phyloP scores from a whole-genome alignment of 1,140 invertebrate genomes.

The Eupristina koningsbergeri region DNA sequence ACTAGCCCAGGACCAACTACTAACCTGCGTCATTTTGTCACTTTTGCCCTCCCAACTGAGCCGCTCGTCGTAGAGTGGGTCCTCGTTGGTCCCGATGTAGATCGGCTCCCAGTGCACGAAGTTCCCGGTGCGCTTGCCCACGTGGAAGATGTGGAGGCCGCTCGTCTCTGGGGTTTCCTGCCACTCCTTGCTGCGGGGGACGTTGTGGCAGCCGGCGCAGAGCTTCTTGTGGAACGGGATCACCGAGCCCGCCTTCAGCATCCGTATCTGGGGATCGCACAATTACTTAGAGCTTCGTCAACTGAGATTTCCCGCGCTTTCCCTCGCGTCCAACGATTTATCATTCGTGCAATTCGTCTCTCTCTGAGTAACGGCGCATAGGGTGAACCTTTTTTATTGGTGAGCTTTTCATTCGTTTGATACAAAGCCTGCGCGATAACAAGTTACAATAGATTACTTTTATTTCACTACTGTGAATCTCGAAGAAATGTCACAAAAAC shows the following conservation, averaged over 20 bases:
- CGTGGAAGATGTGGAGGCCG: conserved; percentile 85
- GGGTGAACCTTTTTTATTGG: too few species aligned
- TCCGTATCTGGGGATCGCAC: conserved; percentile 74
- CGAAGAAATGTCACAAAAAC: too few species aligned
- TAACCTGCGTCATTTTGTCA: conserved; percentile 95
- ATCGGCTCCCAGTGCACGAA: conserved; percentile 93
- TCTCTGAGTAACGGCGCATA: too few species aligned
- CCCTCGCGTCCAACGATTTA: too few species aligned
- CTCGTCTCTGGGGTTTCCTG: conserved; percentile 79
- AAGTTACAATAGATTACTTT: too few species aligned
- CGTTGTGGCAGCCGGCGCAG: conserved; percentile 90
- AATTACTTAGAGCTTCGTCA: too few species aligned
- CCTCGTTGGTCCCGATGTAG: conserved; percentile 88
- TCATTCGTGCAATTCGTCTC: too few species aligned
- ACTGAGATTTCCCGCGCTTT: too few species aligned
- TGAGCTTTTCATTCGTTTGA: too few species aligned
- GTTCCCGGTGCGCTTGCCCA: conserved; percentile 85
- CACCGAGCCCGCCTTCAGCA: conserved; percentile 83
- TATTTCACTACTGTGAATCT: too few species aligned
- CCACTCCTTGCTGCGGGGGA: conserved; percentile 90
- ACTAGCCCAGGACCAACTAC: background rate
- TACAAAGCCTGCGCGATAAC: too few species aligned
- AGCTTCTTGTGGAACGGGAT: conserved; percentile 94
- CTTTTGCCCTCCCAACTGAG: conserved; percentile 92
- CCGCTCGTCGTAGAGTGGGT: conserved; percentile 91